Evolutionary conservation across 2,113 vertebrate genomes (phyloP).

Genomic region (Rallus limicola): DNA sequence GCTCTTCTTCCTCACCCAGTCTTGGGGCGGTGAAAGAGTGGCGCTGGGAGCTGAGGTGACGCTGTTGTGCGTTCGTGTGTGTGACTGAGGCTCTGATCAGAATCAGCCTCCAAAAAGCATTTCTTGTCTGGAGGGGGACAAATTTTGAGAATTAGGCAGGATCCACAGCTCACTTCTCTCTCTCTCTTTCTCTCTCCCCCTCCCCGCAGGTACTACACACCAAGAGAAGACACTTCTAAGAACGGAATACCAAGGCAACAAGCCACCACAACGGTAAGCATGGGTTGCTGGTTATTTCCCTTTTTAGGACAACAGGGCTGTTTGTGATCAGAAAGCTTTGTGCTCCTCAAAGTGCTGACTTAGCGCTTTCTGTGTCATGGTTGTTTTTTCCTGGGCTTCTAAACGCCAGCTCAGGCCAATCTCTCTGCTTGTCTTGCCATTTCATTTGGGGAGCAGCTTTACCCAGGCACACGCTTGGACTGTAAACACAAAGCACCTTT

Average conservation of each 20-base stretch:
- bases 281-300: background rate
- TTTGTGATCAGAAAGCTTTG: background rate
- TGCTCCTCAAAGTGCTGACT: background rate
- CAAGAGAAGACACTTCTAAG: constrained; percentile 4
- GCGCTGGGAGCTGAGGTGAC: too few relatives aligned
- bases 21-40: too few relatives aligned
- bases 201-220: background rate
- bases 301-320: background rate
- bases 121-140: too few relatives aligned
- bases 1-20: too few relatives aligned
- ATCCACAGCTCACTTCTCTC: background rate
- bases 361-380: too few relatives aligned
- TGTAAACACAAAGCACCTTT: background rate
- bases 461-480: background rate
- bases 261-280: constrained; percentile 52
- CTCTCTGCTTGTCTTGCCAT: background rate
- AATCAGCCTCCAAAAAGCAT: too few relatives aligned
- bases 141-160: background rate
- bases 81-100: too few relatives aligned
- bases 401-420: background rate
- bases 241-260: background rate
- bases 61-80: too few relatives aligned
- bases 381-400: background rate
- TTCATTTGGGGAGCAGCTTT: background rate
- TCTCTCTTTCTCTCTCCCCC: background rate